Conservation (phyloP, 1,140 invertebrate species). For the Drosophila ogumai region DNA sequence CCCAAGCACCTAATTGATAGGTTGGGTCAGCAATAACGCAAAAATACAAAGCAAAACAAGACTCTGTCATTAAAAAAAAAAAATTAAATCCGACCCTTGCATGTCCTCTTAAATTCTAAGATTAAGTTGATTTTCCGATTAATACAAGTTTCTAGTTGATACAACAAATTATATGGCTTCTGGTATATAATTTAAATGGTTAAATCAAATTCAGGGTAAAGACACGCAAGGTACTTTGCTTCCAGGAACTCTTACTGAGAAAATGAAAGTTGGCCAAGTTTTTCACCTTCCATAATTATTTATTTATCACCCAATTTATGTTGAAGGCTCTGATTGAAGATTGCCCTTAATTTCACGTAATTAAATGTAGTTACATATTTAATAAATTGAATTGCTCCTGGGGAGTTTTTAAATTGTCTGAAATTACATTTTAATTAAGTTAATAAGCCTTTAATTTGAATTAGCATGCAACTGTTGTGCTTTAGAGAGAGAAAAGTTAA, state of each 20-base stretch:
- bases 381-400: not conserved
- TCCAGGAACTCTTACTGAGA: not conserved
- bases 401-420: not conserved
- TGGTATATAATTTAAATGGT: slow-evolving; percentile 4
- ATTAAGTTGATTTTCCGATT: not conserved
- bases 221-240: not conserved
- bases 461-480: not conserved
- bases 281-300: not conserved
- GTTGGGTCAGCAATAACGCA: slow-evolving; percentile 27
- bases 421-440: slow-evolving; percentile 19
- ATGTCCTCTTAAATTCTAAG: slow-evolving; percentile 11
- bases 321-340: not conserved
- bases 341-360: slow-evolving; percentile 11
- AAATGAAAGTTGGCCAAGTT: slow-evolving; percentile 1
- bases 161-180: not conserved
- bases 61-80: not conserved
- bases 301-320: not conserved
- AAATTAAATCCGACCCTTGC: not conserved
- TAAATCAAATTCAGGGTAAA: not conserved
- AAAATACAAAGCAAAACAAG: not conserved
- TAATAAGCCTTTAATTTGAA: slow-evolving; percentile 10
- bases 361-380: slow-evolving; percentile 11
- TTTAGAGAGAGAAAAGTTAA: too few species aligned
- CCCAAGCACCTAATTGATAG: slow-evolving; percentile 55
- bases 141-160: not conserved